These are phyloP conservation scores for Gallinago undulata DNA, from an alignment of 2,113 vertebrate genomes.

Conservation along the genomic window DNA sequence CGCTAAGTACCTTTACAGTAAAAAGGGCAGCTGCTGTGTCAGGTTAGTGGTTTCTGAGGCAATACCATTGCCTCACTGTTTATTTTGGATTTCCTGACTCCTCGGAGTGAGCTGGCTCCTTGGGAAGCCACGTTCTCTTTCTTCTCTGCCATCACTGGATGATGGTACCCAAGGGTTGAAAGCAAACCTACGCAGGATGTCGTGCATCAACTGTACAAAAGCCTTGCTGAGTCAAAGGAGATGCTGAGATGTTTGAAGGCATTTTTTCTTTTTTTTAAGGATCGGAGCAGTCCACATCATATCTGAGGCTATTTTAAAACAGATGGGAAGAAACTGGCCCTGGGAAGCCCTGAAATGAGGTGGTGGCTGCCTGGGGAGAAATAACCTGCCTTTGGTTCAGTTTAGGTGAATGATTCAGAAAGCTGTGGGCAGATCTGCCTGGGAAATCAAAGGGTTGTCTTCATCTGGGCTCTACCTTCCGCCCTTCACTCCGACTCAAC, in stretches of 20 bases:
- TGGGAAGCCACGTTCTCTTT: neutral
- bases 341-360: neutral
- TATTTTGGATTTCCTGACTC: neutral
- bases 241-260: neutral
- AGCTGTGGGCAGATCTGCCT: neutral
- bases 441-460: neutral
- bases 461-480: neutral
- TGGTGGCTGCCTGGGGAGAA: neutral
- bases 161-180: fast-evolving
- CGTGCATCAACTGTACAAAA: neutral
- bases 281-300: neutral
- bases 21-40: neutral
- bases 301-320: neutral
- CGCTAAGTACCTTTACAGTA: neutral
- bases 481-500: neutral
- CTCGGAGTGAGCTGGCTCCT: neutral
- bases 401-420: neutral
- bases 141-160: neutral
- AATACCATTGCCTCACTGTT: neutral
- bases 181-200: neutral
- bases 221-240: neutral
- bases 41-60: neutral
- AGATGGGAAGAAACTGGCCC: neutral
- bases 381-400: neutral
- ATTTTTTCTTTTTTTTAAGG: neutral